Evolutionary conservation across 1,140 invertebrate species (phyloP), one percentile per base, ranked within the genome.

Genomic region (Ostrea edulis): DNA sequence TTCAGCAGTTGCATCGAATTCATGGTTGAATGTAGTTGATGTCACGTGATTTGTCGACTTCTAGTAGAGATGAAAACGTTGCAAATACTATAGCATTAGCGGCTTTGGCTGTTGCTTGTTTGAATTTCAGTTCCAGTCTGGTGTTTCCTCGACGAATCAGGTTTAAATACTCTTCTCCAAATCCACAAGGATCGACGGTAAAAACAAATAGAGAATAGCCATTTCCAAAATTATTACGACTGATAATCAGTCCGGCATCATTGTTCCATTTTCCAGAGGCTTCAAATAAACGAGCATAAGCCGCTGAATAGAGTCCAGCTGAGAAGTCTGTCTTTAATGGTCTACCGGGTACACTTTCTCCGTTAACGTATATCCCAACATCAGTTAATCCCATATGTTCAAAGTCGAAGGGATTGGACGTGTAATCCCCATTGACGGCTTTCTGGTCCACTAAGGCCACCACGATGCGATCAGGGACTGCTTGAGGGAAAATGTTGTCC

Each of bases 321-420:
- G 71, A 29, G 11, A 84, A 81, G 35, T 88, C 82, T 25, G 81
- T 88, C 25, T 88, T 88, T n/a, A 88, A 52, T 12, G 87, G 83
- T 29, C 87, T 29, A 29, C 82, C 87, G 0, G 87, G 87, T 54
- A 88, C 62, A 53, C 87, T 88, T 77, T 88, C 87, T 0, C 87
- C 87, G 35, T 88, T 88, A 7, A 88, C 62, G 87, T 88, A 88
- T 52, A 88, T 22, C 25, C 58, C 87, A 4, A 88, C 53, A 22
- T 83, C 86, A 12, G 77, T 62, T 83, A 58, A 14, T 8, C 25
- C 52, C 53, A 84, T 20, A 54, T 84, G 77, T 8, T 68, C 71
- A 82, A 89, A 89, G 35, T 89, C 86, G 82, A 88, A 90, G 4
- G 89, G 85, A 81, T 90, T 90, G 35, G 58, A 62, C 9, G 83